Evolutionary conservation across 2,113 vertebrate genomes (phyloP).

Genomic region (Pygoscelis antarcticus): DNA sequence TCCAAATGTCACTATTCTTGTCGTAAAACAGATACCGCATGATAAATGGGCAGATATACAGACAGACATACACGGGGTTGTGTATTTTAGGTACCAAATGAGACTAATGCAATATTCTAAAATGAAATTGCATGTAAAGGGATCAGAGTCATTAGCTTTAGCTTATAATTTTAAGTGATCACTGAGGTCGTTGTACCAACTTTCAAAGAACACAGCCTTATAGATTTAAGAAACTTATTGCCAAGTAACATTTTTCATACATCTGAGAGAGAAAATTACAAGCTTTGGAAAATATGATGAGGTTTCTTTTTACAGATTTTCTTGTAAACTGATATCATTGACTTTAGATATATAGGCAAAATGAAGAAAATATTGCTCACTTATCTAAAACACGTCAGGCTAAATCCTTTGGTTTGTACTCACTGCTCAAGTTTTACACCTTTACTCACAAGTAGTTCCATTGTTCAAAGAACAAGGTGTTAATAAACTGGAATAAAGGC

Average conservation of each 20-base stretch:
- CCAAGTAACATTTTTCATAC: not conserved
- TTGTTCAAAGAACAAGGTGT: not conserved
- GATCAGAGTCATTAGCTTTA: not conserved
- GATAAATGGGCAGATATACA: constrained; percentile 8
- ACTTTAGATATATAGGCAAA: not conserved
- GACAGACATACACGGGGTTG: not conserved
- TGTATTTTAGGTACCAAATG: not conserved
- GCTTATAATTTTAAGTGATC: not conserved
- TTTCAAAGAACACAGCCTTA: not conserved
- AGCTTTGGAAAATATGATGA: not conserved
- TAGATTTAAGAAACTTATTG: not conserved
- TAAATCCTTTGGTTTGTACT: not conserved
- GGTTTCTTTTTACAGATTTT: not conserved
- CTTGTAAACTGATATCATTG: not conserved
- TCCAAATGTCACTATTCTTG: constrained; percentile 28
- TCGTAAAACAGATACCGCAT: not conserved
- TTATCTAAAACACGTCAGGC: not conserved
- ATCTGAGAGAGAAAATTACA: not conserved
- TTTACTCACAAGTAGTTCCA: not conserved
- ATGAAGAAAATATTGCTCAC: not conserved
- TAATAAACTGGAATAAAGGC: not conserved
- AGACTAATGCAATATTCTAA: not conserved
- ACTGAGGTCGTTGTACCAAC: not conserved
- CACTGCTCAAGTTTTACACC: not conserved
- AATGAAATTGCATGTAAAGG: not conserved